phyloP scores from a whole-genome alignment of 2,113 vertebrate species.

The Odobenus rosmarus region DNA sequence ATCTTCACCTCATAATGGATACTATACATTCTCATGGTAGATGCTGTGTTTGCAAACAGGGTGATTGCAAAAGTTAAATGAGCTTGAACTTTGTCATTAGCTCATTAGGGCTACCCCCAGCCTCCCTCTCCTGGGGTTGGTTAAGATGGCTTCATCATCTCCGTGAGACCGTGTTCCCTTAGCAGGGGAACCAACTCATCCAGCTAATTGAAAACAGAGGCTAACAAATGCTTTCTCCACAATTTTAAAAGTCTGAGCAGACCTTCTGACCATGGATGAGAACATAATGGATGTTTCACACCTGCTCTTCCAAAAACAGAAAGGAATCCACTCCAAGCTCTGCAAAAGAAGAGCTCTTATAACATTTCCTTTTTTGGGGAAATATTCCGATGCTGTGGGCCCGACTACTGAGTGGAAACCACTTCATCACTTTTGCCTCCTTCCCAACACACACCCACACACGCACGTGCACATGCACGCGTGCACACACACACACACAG shows the following conservation, averaged over 20 bases:
- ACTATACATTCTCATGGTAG: not conserved
- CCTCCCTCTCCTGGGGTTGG: not conserved
- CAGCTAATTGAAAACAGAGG: slow-evolving; percentile 55
- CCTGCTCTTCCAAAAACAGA: slow-evolving; percentile 73
- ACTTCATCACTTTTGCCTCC: slow-evolving; percentile 67
- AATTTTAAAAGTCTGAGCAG: slow-evolving; percentile 42
- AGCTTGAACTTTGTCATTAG: not conserved
- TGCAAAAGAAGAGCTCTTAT: slow-evolving; percentile 72
- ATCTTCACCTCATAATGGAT: not conserved
- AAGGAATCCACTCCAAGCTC: slow-evolving; percentile 58
- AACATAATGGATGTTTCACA: slow-evolving; percentile 80
- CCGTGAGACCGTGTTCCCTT: not conserved
- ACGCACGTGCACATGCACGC: too few relatives aligned
- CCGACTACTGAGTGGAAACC: slow-evolving; percentile 75
- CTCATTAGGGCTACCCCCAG: not conserved
- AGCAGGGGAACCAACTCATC: not conserved
- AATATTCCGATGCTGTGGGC: slow-evolving; percentile 75
- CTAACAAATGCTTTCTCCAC: not conserved
- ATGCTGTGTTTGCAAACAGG: not conserved
- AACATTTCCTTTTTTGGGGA: slow-evolving; percentile 66
- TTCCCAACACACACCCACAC: not conserved
- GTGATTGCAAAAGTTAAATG: not conserved
- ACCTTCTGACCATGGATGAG: not conserved
- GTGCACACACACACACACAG: not conserved
- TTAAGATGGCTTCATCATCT: rapidly evolving